Conservation (phyloP, 2,113 vertebrate species). For the Haliaeetus leucogaster region DNA sequence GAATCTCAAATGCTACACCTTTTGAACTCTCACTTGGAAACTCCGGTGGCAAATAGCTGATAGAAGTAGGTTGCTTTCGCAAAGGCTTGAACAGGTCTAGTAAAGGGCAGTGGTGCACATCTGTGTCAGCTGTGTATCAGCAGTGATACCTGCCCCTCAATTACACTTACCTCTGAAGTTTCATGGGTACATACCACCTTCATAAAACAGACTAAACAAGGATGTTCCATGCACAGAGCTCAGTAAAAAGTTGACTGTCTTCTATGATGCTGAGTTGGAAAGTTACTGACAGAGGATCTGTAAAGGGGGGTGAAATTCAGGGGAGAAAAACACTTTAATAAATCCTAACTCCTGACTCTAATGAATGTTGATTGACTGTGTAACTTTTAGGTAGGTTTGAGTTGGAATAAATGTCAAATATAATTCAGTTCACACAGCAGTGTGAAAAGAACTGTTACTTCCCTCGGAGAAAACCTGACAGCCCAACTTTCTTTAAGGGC, state of each 20-base stretch:
- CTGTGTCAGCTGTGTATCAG: background rate
- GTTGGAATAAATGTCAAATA: slow-evolving; percentile 59
- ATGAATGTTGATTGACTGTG: slow-evolving; percentile 52
- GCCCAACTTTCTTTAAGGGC: slow-evolving; percentile 40
- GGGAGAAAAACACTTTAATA: slow-evolving; percentile 30
- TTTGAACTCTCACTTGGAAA: background rate
- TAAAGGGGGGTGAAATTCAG: background rate
- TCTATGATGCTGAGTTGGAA: background rate
- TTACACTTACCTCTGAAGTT: background rate
- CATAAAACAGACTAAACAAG: background rate
- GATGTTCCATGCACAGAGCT: background rate
- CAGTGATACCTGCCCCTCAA: background rate
- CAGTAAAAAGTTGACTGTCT: background rate
- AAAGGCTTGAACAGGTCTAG: background rate
- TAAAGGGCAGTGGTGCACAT: background rate
- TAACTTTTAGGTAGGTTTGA: slow-evolving; percentile 48
- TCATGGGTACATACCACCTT: background rate
- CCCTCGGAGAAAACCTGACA: slow-evolving; percentile 48
- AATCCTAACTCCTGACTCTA: slow-evolving; percentile 9
- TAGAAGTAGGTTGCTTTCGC: background rate
- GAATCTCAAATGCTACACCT: background rate
- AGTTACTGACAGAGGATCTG: background rate
- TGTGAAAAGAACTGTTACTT: slow-evolving; percentile 41
- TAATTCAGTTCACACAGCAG: slow-evolving; percentile 37
- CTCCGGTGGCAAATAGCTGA: background rate